Percentiles rank a stretch among this genome's conserved stretches.
These are phyloP conservation scores for Limnothrissa miodon DNA, from an alignment of 2,113 vertebrate genomes.

Conservation along the genomic window DNA sequence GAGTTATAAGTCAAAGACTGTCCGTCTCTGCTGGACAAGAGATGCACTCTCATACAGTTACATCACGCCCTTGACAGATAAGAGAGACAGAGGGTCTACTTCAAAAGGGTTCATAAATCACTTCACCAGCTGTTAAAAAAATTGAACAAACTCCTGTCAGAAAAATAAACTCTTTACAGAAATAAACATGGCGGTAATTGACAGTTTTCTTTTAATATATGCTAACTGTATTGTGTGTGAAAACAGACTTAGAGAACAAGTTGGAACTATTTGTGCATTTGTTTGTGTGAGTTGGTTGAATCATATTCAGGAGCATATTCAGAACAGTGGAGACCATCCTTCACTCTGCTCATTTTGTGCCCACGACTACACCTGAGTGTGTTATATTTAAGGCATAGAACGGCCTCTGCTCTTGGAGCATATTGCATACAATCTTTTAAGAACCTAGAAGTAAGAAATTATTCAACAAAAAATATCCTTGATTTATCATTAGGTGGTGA, in stretches of 20 bases:
- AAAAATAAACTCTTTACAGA: not conserved
- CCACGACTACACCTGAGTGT: no score
- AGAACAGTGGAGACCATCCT: no score
- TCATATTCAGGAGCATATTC: no score
- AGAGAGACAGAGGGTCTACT: not conserved
- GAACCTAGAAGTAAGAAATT: no score
- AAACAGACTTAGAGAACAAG: not conserved
- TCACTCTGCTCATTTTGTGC: no score
- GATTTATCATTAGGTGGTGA: no score
- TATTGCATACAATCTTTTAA: no score
- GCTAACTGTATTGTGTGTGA: not conserved
- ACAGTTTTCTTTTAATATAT: not conserved
- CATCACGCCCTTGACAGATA: not conserved
- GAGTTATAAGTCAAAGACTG: not conserved
- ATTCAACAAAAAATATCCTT: no score
- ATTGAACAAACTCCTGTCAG: not conserved
- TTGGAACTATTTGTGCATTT: not conserved
- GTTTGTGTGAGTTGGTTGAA: no score
- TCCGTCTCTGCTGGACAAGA: not conserved
- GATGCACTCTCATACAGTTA: not conserved
- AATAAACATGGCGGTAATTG: not conserved
- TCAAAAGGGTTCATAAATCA: conserved; percentile 8
- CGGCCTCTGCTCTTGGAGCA: no score
- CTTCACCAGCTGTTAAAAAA: not conserved
- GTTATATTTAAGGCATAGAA: no score